Conservation (phyloP, 2,797 vertebrate species). For the Chiloscyllium punctatum region DNA sequence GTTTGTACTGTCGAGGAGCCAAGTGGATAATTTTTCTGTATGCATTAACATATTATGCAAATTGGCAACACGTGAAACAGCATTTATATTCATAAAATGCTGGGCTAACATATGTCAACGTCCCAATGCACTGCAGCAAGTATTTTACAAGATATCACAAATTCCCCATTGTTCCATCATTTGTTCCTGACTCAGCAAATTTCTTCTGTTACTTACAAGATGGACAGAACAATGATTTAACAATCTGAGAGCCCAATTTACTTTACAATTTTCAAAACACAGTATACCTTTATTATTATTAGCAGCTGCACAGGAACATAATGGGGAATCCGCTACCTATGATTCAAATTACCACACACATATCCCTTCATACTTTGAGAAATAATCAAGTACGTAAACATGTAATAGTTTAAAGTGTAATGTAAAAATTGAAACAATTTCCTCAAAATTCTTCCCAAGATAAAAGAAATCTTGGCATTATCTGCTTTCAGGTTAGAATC, state of each 20-base stretch:
- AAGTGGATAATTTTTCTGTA: neutral
- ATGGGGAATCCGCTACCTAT: neutral
- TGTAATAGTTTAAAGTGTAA: neutral
- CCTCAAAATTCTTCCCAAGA: neutral
- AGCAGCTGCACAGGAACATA: neutral
- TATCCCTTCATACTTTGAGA: neutral
- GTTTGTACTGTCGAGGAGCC: neutral
- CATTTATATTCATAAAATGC: conserved; percentile 29
- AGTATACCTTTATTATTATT: neutral
- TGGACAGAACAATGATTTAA: neutral
- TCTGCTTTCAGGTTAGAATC: neutral
- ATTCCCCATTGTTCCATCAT: conserved; percentile 19
- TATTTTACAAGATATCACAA: neutral
- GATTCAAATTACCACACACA: neutral
- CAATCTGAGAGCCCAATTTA: conserved; percentile 7
- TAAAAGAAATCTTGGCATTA: neutral
- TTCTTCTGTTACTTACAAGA: neutral
- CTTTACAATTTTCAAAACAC: neutral
- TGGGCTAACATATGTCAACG: neutral
- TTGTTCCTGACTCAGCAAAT: conserved; percentile 18
- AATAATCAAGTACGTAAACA: neutral
- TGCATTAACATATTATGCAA: conserved; percentile 33
- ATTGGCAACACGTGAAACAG: conserved; percentile 5
- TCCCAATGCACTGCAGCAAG: conserved; percentile 4
- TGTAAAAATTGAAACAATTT: neutral